Conservation (phyloP, 2,888 invertebrate genomes). For the Anthoptus insignis region DNA sequence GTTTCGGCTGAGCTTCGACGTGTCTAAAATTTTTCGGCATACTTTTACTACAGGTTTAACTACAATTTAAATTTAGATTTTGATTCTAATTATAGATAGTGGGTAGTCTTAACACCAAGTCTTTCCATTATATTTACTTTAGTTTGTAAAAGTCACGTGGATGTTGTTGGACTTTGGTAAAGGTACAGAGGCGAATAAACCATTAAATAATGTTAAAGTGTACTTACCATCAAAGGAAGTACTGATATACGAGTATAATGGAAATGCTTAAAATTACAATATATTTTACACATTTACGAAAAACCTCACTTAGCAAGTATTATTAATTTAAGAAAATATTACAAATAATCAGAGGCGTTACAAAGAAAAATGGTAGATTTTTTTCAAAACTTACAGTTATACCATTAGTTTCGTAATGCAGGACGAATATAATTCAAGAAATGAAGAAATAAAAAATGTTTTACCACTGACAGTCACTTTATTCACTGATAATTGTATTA, state of each 20-base stretch:
- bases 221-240: constrained; percentile 6
- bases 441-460: constrained; percentile 64
- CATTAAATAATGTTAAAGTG: background rate
- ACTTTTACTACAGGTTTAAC: too few species aligned
- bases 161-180: constrained; percentile 12
- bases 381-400: constrained; percentile 46
- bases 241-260: background rate
- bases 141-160: constrained; percentile 16
- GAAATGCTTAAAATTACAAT: background rate
- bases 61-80: too few species aligned
- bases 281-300: background rate
- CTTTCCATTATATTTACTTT: background rate
- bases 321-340: background rate
- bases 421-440: constrained; percentile 47
- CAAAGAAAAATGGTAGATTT: constrained; percentile 81
- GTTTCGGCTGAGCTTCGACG: constrained; percentile 81
- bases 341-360: constrained; percentile 45
- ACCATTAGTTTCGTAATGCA: constrained; percentile 77
- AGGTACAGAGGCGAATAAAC: background rate
- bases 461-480: constrained; percentile 81
- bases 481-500: constrained; percentile 80
- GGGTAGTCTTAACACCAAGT: too few species aligned
- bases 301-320: background rate
- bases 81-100: too few species aligned
- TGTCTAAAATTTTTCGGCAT: constrained; percentile 58